A percentile compares a stretch with the other conserved stretches of the same genome.
phyloP scores from a whole-genome alignment of 2,888 invertebrate genomes.

The Cyclophora punctaria region DNA sequence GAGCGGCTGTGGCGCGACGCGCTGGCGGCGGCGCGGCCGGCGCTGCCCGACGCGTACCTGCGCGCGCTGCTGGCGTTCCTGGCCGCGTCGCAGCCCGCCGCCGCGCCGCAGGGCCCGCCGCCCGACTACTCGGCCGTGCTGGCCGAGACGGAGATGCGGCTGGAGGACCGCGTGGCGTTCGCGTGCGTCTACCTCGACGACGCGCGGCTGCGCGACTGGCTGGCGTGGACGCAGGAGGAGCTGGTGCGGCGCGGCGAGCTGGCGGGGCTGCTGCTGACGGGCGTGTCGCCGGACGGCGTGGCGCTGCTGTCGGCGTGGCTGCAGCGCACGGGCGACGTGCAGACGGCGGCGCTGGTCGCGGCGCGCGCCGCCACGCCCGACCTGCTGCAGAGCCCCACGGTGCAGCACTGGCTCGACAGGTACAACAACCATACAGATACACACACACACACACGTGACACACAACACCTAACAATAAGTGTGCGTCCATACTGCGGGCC shows the following conservation, averaged over 20 bases:
- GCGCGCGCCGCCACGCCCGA: slow-evolving; percentile 85
- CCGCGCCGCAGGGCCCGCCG: slow-evolving; percentile 15
- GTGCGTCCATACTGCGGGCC: no score
- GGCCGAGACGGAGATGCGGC: slow-evolving; percentile 85
- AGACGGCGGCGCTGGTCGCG: slow-evolving; percentile 89
- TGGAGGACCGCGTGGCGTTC: slow-evolving; percentile 93
- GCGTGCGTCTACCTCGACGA: slow-evolving; percentile 91
- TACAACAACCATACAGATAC: slow-evolving; percentile 23
- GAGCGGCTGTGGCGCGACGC: slow-evolving; percentile 88
- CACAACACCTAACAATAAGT: no score
- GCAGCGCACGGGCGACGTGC: slow-evolving; percentile 91
- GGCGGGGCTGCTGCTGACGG: slow-evolving; percentile 89
- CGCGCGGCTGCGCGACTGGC: slow-evolving; percentile 83
- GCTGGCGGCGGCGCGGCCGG: slow-evolving; percentile 84
- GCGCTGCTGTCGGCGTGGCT: slow-evolving; percentile 89
- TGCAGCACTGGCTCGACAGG: slow-evolving; percentile 82
- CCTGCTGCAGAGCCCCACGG: slow-evolving; percentile 79
- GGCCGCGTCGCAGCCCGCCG: slow-evolving; percentile 67
- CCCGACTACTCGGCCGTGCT: slow-evolving; percentile 40
- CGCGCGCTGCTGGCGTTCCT: slow-evolving; percentile 90
- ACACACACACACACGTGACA: not conserved
- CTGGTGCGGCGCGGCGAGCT: slow-evolving; percentile 86
- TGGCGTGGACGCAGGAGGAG: slow-evolving; percentile 80
- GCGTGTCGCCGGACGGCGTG: slow-evolving; percentile 83
- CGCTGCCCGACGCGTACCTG: slow-evolving; percentile 92